Base-by-base conservation (phyloP, 2,113 vertebrate genomes). In the Glaucomys volans region DNA sequence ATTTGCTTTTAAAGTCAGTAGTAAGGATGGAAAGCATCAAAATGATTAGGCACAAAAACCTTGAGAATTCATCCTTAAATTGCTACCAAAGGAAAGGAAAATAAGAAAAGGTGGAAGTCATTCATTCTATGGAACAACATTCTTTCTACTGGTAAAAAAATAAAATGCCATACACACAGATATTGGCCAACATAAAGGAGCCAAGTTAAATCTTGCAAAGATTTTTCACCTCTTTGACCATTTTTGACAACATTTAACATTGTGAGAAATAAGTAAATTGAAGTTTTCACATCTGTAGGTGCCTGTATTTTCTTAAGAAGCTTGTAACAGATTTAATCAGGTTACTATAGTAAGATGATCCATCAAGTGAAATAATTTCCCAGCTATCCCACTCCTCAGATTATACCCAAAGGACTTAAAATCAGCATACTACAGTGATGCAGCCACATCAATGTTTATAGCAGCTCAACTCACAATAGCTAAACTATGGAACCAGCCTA, bases 1-100 rank as follows among this genome's bases (percentile, higher is more conserved):
- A 69, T 28, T 71, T 10, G n/a, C 69, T 74, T 42, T 90, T 54
- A 50, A 75, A 96, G 59, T 80, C 71, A 40, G 24, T 62, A 69
- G 35, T 30, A 92, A 90, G 62, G n/a, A 85, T 86, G 85, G 35
- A 80, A 92, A 54, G 37, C 66, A 52, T 52, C 91, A 88, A 91
- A 81, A 81, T 71, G n/a, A 86, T 42, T 76, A 90, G 67, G 8
- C 17, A 30, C 32, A 44, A 69, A 96, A 80, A 87, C 50, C 35
- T 40, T 6, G 4, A 74, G 81, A 91, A 79, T 82, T 85, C 12
- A 67, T 77, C 64, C 76, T 91, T 88, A 93, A 95, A 47, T 69
- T 85, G 76, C n/a, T 96, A 47, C 75, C 54, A 75, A 95, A 92
- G 40, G 57, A 86, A 87, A 93, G 20, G 30, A 95, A 86, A 94